Conservation (phyloP, 2,888 invertebrate species). For the Tineola bisselliella region DNA sequence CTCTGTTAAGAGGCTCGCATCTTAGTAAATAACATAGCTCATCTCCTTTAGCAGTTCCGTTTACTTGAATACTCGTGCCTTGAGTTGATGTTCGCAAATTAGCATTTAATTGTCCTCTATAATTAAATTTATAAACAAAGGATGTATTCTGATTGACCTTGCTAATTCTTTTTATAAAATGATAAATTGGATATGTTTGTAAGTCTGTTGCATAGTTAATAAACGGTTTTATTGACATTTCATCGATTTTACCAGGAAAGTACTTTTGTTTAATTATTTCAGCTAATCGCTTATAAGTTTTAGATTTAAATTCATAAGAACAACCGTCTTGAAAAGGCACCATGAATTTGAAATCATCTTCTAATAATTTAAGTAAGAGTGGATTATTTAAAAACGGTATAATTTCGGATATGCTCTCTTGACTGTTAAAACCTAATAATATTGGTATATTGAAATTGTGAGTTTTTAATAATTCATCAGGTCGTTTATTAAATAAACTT, state of each 20-base stretch:
- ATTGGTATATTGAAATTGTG: slow-evolving; percentile 29
- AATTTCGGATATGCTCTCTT: slow-evolving; percentile 56
- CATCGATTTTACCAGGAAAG: slow-evolving; percentile 35
- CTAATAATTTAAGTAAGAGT: slow-evolving; percentile 35
- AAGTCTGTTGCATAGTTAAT: slow-evolving; percentile 53
- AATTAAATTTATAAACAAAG: slow-evolving; percentile 59
- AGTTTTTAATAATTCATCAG: slow-evolving; percentile 25
- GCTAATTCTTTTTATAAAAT: slow-evolving; percentile 40
- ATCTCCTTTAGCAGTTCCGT: slow-evolving; percentile 57
- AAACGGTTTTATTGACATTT: slow-evolving; percentile 35
- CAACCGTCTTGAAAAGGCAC: slow-evolving; percentile 49
- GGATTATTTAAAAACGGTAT: slow-evolving; percentile 49
- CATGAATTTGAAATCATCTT: slow-evolving; percentile 42
- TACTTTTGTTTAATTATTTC: slow-evolving; percentile 39
- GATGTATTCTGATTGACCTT: slow-evolving; percentile 26
- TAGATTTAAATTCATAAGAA: slow-evolving; percentile 32
- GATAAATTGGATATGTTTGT: slow-evolving; percentile 48
- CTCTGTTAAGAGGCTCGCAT: slow-evolving; percentile 50
- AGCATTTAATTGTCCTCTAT: slow-evolving; percentile 45
- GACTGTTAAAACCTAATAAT: slow-evolving; percentile 59
- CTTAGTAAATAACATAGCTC: slow-evolving; percentile 58
- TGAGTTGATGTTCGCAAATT: slow-evolving; percentile 39
- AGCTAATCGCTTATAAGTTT: slow-evolving; percentile 32
- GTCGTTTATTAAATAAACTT: slow-evolving; percentile 26
- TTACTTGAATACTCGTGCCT: slow-evolving; percentile 29